Conservation (phyloP, 2,113 vertebrate species). For the Speoplatyrhinus poulsoni region DNA sequence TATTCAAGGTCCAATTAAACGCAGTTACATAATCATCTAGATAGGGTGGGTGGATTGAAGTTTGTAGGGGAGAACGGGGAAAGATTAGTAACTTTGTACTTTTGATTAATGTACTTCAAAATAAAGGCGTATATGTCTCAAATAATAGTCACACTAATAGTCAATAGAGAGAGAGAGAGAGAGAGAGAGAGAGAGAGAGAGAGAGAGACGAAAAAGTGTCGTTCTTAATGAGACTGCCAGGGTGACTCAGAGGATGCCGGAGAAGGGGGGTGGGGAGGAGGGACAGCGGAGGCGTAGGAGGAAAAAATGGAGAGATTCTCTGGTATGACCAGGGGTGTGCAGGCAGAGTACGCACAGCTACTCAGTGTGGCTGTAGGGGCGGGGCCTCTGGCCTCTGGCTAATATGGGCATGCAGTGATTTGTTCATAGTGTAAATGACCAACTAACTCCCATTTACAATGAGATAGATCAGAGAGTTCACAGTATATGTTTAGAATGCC, state of each 20-base stretch:
- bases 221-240: slow-evolving; percentile 34
- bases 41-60: slow-evolving; percentile 21
- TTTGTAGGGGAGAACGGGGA: not conserved
- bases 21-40: slow-evolving; percentile 66
- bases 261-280: slow-evolving; percentile 16
- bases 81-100: no score
- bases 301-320: slow-evolving; percentile 60
- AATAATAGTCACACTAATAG: no score
- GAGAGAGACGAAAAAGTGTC: slow-evolving; percentile 11
- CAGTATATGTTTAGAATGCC: not conserved
- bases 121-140: no score
- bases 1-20: slow-evolving; percentile 59
- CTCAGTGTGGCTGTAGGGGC: slow-evolving; percentile 62
- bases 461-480: no score
- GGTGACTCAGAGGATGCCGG: slow-evolving; percentile 55
- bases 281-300: slow-evolving; percentile 27
- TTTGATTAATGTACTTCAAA: no score
- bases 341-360: slow-evolving; percentile 68
- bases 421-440: not conserved
- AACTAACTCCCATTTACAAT: not conserved
- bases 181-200: slow-evolving; percentile 7
- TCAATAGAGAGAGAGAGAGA: slow-evolving; percentile 30
- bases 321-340: slow-evolving; percentile 62
- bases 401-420: slow-evolving; percentile 51
- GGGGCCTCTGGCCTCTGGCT: slow-evolving; percentile 43